Base-by-base conservation (phyloP, 2,797 vertebrate species). In the Aplochiton taeniatus region DNA sequence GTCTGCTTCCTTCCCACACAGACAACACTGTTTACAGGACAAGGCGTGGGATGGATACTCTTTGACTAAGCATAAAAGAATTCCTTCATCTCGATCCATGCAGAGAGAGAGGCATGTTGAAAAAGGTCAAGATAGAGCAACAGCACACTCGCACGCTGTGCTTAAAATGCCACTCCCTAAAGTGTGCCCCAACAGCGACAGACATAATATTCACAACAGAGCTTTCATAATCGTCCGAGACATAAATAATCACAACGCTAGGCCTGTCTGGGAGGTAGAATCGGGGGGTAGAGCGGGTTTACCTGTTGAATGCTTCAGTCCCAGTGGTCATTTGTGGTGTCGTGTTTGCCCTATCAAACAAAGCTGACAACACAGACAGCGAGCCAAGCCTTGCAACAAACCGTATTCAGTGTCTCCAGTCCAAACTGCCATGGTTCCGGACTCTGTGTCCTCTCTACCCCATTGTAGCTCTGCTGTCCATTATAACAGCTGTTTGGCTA, bases 1-100 rank as follows among this genome's bases (percentile, higher is more conserved):
- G 73, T 57, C 56, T 14, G 47, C 71, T 83, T 84, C 81, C 81
- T 84, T 79, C 79, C 69, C 76, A 75, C 72, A 71, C 58, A 76
- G 58, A 80, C 72, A 70, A 73, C 78, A 70, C 64, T 43, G 70
- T 75, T 73, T 68, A 71, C 73, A 73, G 70, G 74, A 75, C 80
- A 61, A 75, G 70, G 81, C 59, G 72, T 78, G 77, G 82, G 76
- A 49, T 61, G 58, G 49, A 67, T 43, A 42, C 61, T 55, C 63
- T 64, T 64, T 52, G 58, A 51, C 4, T 11, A 48, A 48, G 67
- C 59, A 11, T 18, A 49, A 19, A 31, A 62, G 78, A 78, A 71
- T 19, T 70, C 65, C 44, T 42, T 50, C 12, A 56, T 44, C 11
- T 55, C 66, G n/a, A 52, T 63, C 63, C 69, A 16, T 11, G 19